Evolutionary conservation across 2,888 invertebrate genomes (phyloP), one percentile per base, ranked within the genome.

Genomic region (Drosophila planitibia): DNA sequence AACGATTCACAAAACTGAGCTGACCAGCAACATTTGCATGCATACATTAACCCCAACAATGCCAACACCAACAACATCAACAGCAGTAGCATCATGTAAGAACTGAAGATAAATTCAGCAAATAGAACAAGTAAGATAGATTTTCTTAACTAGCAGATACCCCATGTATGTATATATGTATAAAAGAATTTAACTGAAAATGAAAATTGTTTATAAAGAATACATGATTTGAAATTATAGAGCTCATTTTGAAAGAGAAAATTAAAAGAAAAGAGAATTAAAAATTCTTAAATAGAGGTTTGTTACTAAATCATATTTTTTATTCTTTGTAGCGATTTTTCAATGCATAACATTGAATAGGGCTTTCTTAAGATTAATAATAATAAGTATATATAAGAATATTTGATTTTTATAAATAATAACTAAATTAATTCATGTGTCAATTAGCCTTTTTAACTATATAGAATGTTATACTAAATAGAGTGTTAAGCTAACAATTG

Each of bases 21-120:
- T 78, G 78, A 70, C 73, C 81, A 65, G 59, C 74, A 49, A 65
- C 55, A 76, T 78, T 77, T 77, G 47, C 78, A 81, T 70, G 65
- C 59, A 70, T 53, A 37, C 37, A 14, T 32, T 61, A 63, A 22
- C 55, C 19, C 7, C 14, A 51, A 19, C 12, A 35, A 49, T 22
- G n/a, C 19, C n/a, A 51, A 28, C 51, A 51, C 12, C 30, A 32
- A n/a, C 22, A 22, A 53, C 71, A 57, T 49, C 67, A 66, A 32
- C 49, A 44, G 37, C 51, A 35, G 19, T n/a, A 60, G 12, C 49
- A 59, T n/a, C 53, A 68, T 12, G 32, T 47, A 63, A 28, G 7
- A 44, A 66, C 55, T 70, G 55, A 65, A 64, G 67, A 77, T 83
- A 83, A 74, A 76, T 81, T 81, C 62, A 70, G 32, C 54, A 58